Conservation (phyloP, 2,797 vertebrate species). For the Sarcophilus harrisii region DNA sequence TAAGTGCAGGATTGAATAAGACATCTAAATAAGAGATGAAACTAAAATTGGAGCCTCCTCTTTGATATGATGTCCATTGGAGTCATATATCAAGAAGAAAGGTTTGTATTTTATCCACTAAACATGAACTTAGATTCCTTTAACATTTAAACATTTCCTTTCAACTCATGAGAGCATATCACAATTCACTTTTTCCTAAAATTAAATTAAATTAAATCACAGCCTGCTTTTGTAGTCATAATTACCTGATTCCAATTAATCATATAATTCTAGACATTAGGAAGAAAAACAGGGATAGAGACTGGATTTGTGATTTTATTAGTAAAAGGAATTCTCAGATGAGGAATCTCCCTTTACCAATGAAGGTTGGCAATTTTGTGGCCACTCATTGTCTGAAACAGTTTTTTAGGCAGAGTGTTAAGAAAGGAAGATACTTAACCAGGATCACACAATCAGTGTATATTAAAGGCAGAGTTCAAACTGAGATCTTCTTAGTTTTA, state of each 20-base stretch:
- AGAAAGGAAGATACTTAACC: not conserved
- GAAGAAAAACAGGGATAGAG: not conserved
- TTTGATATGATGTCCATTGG: slow-evolving; percentile 11
- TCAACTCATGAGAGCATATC: not conserved
- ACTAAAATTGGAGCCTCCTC: slow-evolving; percentile 15
- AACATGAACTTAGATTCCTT: not conserved
- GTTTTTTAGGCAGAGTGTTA: not conserved
- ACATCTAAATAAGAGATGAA: slow-evolving; percentile 5
- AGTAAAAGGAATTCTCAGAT: not conserved
- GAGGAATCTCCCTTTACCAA: not conserved
- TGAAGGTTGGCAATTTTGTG: not conserved
- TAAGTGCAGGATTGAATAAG: not conserved
- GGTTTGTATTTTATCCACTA: not conserved
- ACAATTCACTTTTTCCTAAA: slow-evolving; percentile 48
- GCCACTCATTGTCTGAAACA: not conserved
- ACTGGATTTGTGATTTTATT: not conserved
- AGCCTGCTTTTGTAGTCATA: not conserved
- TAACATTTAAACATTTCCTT: slow-evolving; percentile 19
- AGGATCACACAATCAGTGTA: not conserved
- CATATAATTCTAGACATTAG: not conserved
- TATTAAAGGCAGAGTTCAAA: not conserved
- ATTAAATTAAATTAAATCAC: slow-evolving; percentile 2
- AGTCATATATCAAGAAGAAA: not conserved
- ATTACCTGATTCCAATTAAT: not conserved
- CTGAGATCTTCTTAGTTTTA: not conserved